Percentiles rank a stretch among this genome's conserved stretches.
phyloP scores from a whole-genome alignment of 2,113 vertebrate genomes.

The Fulmarus glacialis region DNA sequence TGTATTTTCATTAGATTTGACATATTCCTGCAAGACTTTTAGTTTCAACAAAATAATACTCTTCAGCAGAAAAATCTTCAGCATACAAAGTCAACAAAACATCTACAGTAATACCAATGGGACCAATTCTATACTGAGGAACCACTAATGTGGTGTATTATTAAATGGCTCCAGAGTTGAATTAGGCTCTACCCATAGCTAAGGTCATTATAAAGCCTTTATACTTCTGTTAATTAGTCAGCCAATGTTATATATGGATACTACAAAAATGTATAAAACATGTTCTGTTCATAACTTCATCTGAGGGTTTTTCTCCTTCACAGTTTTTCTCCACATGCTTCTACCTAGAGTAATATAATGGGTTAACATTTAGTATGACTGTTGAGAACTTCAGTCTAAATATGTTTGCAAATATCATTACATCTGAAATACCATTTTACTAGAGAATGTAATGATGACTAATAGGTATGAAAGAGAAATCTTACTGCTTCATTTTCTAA shows the following conservation, averaged over 20 bases:
- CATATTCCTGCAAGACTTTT: neutral
- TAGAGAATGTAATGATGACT: neutral
- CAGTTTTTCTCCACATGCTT: neutral
- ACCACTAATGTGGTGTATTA: neutral
- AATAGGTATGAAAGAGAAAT: neutral
- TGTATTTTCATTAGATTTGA: neutral
- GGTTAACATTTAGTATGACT: neutral
- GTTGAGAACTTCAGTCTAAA: neutral
- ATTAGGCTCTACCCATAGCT: neutral
- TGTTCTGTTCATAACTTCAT: neutral
- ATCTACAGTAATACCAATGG: neutral
- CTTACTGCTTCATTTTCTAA: slow-evolving; percentile 18
- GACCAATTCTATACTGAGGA: neutral
- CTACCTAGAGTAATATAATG: neutral
- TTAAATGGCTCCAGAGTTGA: neutral
- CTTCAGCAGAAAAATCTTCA: neutral
- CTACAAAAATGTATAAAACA: neutral
- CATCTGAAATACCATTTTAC: neutral
- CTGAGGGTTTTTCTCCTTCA: neutral
- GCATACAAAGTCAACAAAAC: neutral
- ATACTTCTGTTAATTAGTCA: neutral
- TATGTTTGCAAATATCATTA: neutral
- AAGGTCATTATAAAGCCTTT: neutral
- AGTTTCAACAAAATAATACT: neutral
- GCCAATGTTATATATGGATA: neutral